Evolutionary conservation across 2,888 invertebrate species (phyloP).

Genomic region (Noctua fimbriata): DNA sequence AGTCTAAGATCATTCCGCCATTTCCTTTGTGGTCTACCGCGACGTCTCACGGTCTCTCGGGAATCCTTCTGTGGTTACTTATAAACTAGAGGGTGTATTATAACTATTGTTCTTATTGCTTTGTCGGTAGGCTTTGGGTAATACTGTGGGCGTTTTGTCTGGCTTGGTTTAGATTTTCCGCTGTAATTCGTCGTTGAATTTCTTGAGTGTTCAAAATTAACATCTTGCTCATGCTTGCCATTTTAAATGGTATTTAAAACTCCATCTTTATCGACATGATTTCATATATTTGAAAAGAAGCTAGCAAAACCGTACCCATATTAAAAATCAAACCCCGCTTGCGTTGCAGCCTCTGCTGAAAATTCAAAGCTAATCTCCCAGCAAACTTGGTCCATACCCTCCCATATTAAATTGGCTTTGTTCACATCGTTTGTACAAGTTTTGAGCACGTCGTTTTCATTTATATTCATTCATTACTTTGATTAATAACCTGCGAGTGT

Average conservation of each 20-base stretch:
- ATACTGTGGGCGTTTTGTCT: constrained; percentile 33
- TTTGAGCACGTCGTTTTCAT: constrained; percentile 42
- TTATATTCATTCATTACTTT: constrained; percentile 58
- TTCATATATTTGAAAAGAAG: neutral
- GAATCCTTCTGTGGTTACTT: constrained; percentile 65
- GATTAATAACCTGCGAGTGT: constrained; percentile 58
- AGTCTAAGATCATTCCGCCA: constrained; percentile 63
- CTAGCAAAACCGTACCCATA: neutral
- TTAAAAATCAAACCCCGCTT: constrained; percentile 25
- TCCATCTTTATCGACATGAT: neutral
- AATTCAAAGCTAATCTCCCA: constrained; percentile 43
- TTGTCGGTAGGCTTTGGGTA: constrained; percentile 34
- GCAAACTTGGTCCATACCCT: constrained; percentile 36
- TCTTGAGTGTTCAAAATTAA: constrained; percentile 1
- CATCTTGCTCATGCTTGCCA: neutral
- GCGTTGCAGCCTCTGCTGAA: constrained; percentile 16
- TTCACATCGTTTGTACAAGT: constrained; percentile 48
- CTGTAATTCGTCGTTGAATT: neutral
- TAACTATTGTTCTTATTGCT: constrained; percentile 62
- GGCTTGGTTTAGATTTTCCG: constrained; percentile 1
- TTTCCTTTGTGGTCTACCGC: constrained; percentile 70
- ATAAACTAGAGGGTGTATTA: constrained; percentile 63
- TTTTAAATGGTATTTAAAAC: neutral
- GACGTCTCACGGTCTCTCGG: constrained; percentile 61
- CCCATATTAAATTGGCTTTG: constrained; percentile 49